phyloP scores from a whole-genome alignment of 1,140 invertebrate species.

The Choristoneura fumiferana region DNA sequence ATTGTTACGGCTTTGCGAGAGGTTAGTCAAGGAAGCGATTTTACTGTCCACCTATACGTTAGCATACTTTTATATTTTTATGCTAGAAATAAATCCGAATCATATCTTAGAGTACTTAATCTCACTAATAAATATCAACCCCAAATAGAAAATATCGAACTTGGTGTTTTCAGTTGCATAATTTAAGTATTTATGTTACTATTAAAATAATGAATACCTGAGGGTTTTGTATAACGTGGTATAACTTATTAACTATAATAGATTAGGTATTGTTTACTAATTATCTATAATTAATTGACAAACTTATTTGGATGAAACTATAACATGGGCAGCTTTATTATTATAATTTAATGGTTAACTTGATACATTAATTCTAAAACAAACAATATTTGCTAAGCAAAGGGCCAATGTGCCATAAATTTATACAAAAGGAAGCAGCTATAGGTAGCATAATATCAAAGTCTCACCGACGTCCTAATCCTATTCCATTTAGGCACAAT shows the following conservation, averaged over 20 bases:
- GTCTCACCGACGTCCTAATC: too few relatives aligned
- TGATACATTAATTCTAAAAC: too few relatives aligned
- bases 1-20: too few relatives aligned
- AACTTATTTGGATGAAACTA: slow-evolving; percentile 31
- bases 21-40: too few relatives aligned
- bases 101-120: slow-evolving; percentile 56
- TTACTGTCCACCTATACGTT: too few relatives aligned
- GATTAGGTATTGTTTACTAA: slow-evolving; percentile 37
- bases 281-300: slow-evolving; percentile 33
- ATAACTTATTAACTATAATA: slow-evolving; percentile 50
- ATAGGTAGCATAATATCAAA: too few relatives aligned
- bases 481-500: too few relatives aligned
- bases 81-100: slow-evolving; percentile 24
- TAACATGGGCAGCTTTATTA: too few relatives aligned
- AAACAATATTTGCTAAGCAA: too few relatives aligned
- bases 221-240: slow-evolving; percentile 45
- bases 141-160: slow-evolving; percentile 25
- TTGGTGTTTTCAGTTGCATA: slow-evolving; percentile 25
- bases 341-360: too few relatives aligned
- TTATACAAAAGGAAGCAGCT: too few relatives aligned
- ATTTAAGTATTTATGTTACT: slow-evolving; percentile 42
- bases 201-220: slow-evolving; percentile 35
- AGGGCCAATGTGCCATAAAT: too few relatives aligned
- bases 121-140: slow-evolving; percentile 25
- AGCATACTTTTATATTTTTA: not conserved